A percentile compares a stretch with the other conserved stretches of the same genome.
phyloP scores from a whole-genome alignment of 2,113 vertebrate genomes.

The Otus sunia region DNA sequence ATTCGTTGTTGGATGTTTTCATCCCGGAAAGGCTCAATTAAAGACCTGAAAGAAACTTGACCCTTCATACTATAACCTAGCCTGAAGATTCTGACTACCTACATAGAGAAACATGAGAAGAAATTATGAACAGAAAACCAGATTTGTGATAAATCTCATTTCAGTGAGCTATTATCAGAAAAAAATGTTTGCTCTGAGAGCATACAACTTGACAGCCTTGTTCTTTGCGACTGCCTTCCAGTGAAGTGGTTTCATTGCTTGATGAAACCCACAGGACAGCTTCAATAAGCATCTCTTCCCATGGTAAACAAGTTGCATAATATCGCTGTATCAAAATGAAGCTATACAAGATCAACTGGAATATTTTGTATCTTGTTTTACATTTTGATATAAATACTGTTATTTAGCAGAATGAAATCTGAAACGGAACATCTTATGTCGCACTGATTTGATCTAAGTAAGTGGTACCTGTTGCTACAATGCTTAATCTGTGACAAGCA shows the following conservation, averaged over 20 bases:
- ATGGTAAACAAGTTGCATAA: conserved; percentile 4
- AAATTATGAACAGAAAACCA: not conserved
- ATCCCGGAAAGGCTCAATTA: not conserved
- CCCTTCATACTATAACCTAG: not conserved
- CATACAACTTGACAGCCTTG: not conserved
- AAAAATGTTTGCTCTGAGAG: not conserved
- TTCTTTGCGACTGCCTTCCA: not conserved
- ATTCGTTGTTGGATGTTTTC: not conserved
- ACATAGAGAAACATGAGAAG: not conserved
- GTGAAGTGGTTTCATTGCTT: not conserved
- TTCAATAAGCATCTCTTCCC: not conserved
- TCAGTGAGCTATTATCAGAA: not conserved
- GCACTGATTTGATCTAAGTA: not conserved
- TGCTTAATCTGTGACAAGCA: not conserved
- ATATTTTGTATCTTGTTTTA: not conserved
- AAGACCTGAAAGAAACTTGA: not conserved
- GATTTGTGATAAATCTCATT: not conserved
- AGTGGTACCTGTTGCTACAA: not conserved
- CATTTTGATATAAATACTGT: not conserved
- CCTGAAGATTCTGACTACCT: not conserved
- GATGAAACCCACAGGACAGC: not conserved
- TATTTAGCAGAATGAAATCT: not conserved
- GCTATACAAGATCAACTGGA: not conserved
- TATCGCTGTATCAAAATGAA: not conserved
- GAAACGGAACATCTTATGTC: not conserved